These are phyloP conservation scores for Digitonthophagus gazella DNA, from an alignment of 2,888 invertebrate species.

Conservation along the genomic window DNA sequence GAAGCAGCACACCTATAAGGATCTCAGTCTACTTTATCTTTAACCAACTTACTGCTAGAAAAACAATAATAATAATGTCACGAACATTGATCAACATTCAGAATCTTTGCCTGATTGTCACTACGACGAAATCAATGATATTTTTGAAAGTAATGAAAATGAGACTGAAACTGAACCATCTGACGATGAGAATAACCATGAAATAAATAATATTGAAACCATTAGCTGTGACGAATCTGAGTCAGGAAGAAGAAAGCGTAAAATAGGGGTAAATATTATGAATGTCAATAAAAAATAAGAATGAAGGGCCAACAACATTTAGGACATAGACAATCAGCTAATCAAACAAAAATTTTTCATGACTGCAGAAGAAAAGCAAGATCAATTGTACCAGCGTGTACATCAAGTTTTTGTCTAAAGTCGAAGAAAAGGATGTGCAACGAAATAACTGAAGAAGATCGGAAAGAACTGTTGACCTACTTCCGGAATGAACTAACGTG, in stretches of 20 bases:
- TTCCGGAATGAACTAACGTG: too few relatives aligned
- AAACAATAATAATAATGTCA: not conserved
- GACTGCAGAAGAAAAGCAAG: not conserved
- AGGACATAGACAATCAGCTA: not conserved
- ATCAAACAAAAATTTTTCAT: not conserved
- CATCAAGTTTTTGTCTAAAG: not conserved
- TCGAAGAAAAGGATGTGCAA: not conserved
- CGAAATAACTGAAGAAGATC: not conserved
- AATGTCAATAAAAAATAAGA: conserved; percentile 4
- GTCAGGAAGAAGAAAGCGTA: not conserved
- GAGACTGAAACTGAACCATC: not conserved
- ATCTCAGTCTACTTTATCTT: not conserved
- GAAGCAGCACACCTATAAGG: not conserved
- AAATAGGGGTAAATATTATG: conserved; percentile 2
- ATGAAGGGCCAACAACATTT: conserved; percentile 2
- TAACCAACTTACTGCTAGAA: not conserved
- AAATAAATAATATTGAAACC: not conserved
- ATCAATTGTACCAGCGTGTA: not conserved
- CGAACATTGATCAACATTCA: not conserved
- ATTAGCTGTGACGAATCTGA: not conserved
- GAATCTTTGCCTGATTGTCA: not conserved
- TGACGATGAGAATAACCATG: not conserved
- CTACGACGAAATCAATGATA: not conserved
- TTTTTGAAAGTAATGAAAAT: not conserved
- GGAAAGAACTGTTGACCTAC: too few relatives aligned